Conservation (phyloP, 2,888 invertebrate species). For the Peribatodes rhomboidaria region DNA sequence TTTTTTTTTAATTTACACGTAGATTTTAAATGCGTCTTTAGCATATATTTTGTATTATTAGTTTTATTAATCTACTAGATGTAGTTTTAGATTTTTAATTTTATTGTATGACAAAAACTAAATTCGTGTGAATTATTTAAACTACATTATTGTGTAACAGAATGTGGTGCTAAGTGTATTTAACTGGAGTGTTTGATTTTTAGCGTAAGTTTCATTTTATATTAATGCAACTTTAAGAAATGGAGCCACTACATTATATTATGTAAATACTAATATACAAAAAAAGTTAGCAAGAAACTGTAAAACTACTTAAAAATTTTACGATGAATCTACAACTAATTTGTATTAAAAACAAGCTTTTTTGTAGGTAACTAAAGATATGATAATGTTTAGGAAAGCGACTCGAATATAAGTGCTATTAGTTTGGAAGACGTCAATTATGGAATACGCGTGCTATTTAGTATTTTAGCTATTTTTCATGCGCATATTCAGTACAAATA, state of each 20-base stretch:
- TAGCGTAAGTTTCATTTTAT: not conserved
- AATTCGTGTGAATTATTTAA: constrained; percentile 16
- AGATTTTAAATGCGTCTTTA: not conserved
- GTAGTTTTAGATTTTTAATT: constrained; percentile 7
- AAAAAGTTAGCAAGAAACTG: not conserved
- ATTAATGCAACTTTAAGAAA: not conserved
- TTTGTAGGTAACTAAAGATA: not conserved
- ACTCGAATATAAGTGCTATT: constrained; percentile 11
- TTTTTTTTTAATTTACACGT: not conserved
- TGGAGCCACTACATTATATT: not conserved
- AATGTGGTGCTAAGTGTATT: constrained; percentile 20
- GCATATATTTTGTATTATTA: not conserved
- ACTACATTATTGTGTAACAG: constrained; percentile 32
- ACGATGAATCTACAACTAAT: not conserved
- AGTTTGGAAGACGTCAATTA: not conserved
- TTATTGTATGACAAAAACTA: constrained; percentile 1
- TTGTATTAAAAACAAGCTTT: not conserved
- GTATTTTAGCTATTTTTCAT: not conserved
- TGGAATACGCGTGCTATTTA: not conserved
- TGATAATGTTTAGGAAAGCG: not conserved
- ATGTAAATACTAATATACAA: not conserved
- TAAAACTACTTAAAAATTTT: not conserved
- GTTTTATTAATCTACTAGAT: not conserved
- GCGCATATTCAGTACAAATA: not conserved
- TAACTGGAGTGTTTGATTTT: constrained; percentile 19